Base-by-base conservation (phyloP, 2,113 vertebrate species). In the Epinephelus cyanopodus region DNA sequence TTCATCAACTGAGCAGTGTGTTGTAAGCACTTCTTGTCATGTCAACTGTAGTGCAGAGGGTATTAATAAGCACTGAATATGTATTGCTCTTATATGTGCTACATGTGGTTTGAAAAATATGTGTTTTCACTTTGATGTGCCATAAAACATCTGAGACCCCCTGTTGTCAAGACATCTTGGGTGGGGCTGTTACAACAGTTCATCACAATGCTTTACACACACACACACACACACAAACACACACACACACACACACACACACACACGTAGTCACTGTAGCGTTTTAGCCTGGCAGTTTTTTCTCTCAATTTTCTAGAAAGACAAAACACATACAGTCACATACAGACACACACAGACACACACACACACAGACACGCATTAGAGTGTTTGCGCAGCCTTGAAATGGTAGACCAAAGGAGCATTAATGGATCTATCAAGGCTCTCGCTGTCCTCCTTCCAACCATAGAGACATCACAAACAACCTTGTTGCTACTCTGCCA, bases 331-430 rank as follows among this genome's bases (percentile, higher is more conserved):
- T n/a, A 25, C 53, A 7, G 8, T 58, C 8, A 47, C 33, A 56
- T n/a, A 25, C 53, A 7, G 8, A 60, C 29, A 48, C 42, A 54
- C 42, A 70, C 21, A 74, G 10, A 64, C 8, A n/a, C n/a, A n/a
- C 27, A 29, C 2, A 25, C 5, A 56, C 25, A 48, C 39, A 66
- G 8, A 25, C 18, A 74, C 2, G 54, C 81, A 86, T 69, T 33
- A 69, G 3, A 37, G 50, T 54, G 67, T 77, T 79, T 69, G 73
- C 3, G 47, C 79, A 87, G 79, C 74, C 85, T 89, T 86, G 84
- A 87, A 90, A 87, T 88, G 48, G 61, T 85, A 86, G 81, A 88
- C 77, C 72, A 87, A 84, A 89, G 83, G 62, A 86, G 74, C 85
- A 81, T 81, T 82, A 87, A 88, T 81, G 85, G 81, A 81, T 82